Evolutionary conservation across 2,888 invertebrate genomes (phyloP), one percentile per base, ranked within the genome.

Genomic region (Drosophila nigritarsus): DNA sequence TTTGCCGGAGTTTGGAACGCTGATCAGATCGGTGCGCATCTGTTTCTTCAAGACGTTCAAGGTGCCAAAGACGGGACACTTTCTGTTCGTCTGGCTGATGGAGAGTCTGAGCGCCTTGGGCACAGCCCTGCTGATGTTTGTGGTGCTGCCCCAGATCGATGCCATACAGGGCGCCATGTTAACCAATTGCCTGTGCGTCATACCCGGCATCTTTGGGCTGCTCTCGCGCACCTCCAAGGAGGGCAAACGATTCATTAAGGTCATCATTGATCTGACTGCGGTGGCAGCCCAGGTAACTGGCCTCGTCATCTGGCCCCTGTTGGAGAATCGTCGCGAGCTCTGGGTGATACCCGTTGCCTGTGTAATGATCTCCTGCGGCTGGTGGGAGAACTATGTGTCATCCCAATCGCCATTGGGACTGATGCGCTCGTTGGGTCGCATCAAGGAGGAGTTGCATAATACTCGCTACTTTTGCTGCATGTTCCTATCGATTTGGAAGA

Each of bases 381-480:
- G 99, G 98, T 99, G 99, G 99, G 99, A 99, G 93, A 99, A 99
- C 93, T 99, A 97, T 91, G 97, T 98, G 1, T 97, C 97, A 67
- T 95, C 95, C 67, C 95, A 97, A 86, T 98, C 98, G 65, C 96
- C 97, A 0, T 95, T 98, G 75, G 96, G 92, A 0, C 38, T 93
- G 36, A 95, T 98, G 55, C 96, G 96, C 91, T 95, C 95, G 50
- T 94, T 97, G 86, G 97, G 96, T 13, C 95, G 96, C 91, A 94
- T 97, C 55, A 97, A 97, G 91, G 96, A 96, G 61, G 96, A 97
- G 62, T 94, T 99, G 76, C 95, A 95, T 73, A 94, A 95, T 63
- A 96, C 97, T 1, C 95, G 98, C 58, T 98, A 98, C 90, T 98
- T 98, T 93, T 96, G 96, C 3, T 98, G 98, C 93, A 95, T 98